Conservation (phyloP, 1,140 invertebrate species). For the Gonioctena quinquepunctata region DNA sequence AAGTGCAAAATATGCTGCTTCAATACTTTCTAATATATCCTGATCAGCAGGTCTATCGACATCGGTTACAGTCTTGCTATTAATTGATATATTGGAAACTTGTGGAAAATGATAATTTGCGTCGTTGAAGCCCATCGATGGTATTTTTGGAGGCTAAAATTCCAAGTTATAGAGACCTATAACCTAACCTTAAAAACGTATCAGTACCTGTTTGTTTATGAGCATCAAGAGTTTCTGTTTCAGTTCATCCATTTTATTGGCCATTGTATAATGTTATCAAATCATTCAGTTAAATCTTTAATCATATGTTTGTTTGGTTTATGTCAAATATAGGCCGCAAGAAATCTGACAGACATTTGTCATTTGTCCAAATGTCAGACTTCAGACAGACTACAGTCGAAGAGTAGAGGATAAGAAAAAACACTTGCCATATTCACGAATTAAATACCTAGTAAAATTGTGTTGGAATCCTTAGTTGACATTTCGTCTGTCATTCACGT, state of each 20-base stretch:
- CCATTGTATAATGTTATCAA: conserved; percentile 48
- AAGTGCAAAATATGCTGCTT: conserved; percentile 67
- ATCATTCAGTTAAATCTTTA: background rate
- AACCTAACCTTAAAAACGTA: conserved; percentile 9
- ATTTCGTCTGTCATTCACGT: no score
- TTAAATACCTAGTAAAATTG: no score
- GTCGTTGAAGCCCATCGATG: conserved; percentile 62
- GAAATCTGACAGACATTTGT: no score
- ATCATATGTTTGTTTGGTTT: no score
- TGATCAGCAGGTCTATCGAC: conserved; percentile 68
- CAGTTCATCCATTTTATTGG: conserved; percentile 58
- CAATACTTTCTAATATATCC: conserved; percentile 74
- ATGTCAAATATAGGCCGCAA: no score
- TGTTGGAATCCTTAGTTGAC: no score
- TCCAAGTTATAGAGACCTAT: background rate
- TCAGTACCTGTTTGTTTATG: conserved; percentile 60
- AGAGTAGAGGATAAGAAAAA: no score
- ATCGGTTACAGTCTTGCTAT: conserved; percentile 52
- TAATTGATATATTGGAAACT: conserved; percentile 48
- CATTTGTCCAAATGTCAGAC: no score
- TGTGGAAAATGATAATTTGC: conserved; percentile 53
- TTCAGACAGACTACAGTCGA: no score
- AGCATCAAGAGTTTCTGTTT: conserved; percentile 60
- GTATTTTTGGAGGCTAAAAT: conserved; percentile 58
- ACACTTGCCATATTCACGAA: no score